These are phyloP conservation scores for Cistogaster globosa DNA, from an alignment of 2,888 invertebrate genomes.

Conservation along the genomic window DNA sequence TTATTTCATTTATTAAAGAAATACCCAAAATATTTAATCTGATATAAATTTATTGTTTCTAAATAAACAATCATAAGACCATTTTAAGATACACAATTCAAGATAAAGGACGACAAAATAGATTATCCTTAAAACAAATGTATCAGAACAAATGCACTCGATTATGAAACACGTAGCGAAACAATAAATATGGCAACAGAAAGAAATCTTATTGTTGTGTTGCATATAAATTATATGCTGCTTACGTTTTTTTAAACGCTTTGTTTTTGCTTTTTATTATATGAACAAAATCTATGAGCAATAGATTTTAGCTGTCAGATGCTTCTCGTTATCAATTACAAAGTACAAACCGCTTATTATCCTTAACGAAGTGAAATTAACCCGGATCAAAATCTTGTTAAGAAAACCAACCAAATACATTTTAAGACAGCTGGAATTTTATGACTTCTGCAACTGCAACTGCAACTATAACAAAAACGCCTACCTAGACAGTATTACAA, in stretches of 20 bases:
- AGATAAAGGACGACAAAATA: neutral
- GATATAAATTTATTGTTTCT: no score
- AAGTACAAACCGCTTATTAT: slow-evolving; percentile 61
- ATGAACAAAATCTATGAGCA: slow-evolving; percentile 11
- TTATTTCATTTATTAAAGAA: no score
- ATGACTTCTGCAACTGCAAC: slow-evolving; percentile 60
- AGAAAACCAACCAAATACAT: slow-evolving; percentile 16
- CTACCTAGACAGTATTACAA: slow-evolving; percentile 12
- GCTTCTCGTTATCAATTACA: slow-evolving; percentile 54
- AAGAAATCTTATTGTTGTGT: slow-evolving; percentile 1
- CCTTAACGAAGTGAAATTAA: slow-evolving; percentile 42
- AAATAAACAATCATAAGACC: no score
- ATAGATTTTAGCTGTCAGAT: slow-evolving; percentile 48
- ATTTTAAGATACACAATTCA: slow-evolving; percentile 27
- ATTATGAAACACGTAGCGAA: slow-evolving; percentile 1
- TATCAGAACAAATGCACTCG: neutral
- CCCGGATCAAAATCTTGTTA: slow-evolving; percentile 67
- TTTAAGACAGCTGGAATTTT: slow-evolving; percentile 61
- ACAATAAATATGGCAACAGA: slow-evolving; percentile 16
- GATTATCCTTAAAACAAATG: neutral
- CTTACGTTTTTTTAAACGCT: neutral
- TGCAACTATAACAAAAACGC: slow-evolving; percentile 36
- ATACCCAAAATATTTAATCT: no score
- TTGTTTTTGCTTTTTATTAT: slow-evolving; percentile 1
- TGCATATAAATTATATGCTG: neutral